Conservation (phyloP, 2,113 vertebrate genomes). For the Stercorarius parasiticus region DNA sequence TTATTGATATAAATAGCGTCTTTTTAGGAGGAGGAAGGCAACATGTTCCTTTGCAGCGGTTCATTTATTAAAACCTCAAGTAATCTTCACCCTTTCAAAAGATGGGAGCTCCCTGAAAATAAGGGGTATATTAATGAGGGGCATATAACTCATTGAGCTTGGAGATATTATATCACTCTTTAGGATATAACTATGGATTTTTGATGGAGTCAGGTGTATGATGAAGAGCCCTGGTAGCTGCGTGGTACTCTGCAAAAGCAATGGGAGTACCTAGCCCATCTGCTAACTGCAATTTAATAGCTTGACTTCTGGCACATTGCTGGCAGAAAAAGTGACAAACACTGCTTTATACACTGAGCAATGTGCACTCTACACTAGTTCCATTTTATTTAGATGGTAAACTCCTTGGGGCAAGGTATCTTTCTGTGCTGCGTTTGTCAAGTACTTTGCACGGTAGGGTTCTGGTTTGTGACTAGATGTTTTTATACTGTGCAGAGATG, state of each 20-base stretch:
- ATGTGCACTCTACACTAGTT: constrained; percentile 38
- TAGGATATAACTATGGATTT: constrained; percentile 1
- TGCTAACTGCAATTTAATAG: constrained; percentile 49
- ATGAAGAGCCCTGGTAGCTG: neutral
- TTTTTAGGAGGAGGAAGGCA: constrained; percentile 59
- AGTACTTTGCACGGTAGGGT: neutral
- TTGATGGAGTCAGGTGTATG: constrained; percentile 14
- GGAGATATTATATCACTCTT: neutral
- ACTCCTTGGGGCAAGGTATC: constrained; percentile 56
- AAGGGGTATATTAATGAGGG: constrained; percentile 46
- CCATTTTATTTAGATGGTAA: constrained; percentile 58
- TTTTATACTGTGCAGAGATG: neutral
- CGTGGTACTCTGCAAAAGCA: neutral
- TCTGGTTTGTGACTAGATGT: neutral
- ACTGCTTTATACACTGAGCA: constrained; percentile 23
- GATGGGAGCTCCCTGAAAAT: constrained; percentile 39
- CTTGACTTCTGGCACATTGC: constrained; percentile 38
- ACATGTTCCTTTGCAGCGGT: constrained; percentile 57
- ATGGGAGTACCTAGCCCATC: constrained; percentile 31
- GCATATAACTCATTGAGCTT: constrained; percentile 10
- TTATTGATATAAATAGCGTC: constrained; percentile 72
- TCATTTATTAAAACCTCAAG: constrained; percentile 67
- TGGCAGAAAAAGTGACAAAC: constrained; percentile 37
- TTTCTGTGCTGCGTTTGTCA: neutral
- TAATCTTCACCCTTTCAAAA: constrained; percentile 53